A percentile compares a stretch with the other conserved stretches of the same genome.
These are phyloP conservation scores for Echinometra lucunter DNA, from an alignment of 53 echinoderm and acorn worm genomes.

Conservation along the genomic window DNA sequence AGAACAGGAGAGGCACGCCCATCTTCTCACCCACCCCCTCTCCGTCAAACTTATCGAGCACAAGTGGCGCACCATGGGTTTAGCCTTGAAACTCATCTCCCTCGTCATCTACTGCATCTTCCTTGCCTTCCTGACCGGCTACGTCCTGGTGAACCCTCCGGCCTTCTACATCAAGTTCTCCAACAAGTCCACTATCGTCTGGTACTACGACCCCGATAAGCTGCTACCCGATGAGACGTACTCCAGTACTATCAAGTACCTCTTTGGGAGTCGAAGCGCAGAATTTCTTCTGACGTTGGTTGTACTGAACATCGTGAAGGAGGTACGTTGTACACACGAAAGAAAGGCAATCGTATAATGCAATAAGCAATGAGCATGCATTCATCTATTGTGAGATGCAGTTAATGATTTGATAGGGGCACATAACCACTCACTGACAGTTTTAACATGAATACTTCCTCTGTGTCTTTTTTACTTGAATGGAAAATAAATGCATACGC, in stretches of 20 bases:
- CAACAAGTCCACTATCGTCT: constrained; percentile 56
- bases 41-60: constrained; percentile 82
- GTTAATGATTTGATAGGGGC: no score
- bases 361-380: no score
- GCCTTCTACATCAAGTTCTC: constrained; percentile 81
- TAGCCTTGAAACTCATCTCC: constrained; percentile 84
- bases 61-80: constrained; percentile 92
- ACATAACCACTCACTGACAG: no score
- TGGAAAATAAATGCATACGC: no score
- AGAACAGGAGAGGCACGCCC: constrained; percentile 13
- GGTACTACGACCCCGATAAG: constrained; percentile 63
- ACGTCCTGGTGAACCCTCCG: constrained; percentile 88
- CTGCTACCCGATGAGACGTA: not conserved
- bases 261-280: not conserved
- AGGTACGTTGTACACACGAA: not conserved
- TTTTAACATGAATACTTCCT: no score
- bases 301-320: not conserved
- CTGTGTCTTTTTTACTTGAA: no score
- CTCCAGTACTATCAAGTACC: not conserved
- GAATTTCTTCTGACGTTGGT: not conserved
- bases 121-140: constrained; percentile 88
- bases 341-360: no score
- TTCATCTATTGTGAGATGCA: no score
- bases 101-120: constrained; percentile 80
- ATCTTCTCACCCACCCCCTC: constrained; percentile 88